These are phyloP conservation scores for Choreutis nemorana DNA, from an alignment of 2,888 invertebrate genomes.

Conservation along the genomic window DNA sequence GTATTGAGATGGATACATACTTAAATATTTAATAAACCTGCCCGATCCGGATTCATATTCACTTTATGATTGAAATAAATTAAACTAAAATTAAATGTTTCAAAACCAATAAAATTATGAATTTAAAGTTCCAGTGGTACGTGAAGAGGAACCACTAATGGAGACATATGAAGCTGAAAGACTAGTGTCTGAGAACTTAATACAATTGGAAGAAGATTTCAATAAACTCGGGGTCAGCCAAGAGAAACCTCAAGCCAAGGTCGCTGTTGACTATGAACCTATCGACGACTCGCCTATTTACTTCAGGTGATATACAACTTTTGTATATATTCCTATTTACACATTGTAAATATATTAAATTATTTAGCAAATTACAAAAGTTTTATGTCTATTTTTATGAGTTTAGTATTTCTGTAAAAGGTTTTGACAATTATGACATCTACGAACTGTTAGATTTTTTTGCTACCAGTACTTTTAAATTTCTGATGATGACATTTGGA, in stretches of 20 bases:
- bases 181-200: conserved; percentile 71
- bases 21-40: neutral
- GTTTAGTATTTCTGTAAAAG: no score
- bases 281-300: conserved; percentile 72
- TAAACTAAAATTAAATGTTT: no score
- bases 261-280: conserved; percentile 38
- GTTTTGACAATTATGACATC: no score
- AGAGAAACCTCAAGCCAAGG: conserved; percentile 34
- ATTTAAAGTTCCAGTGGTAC: conserved; percentile 33
- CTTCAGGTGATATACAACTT: conserved; percentile 59
- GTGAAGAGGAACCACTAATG: conserved; percentile 59
- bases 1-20: no score
- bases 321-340: neutral
- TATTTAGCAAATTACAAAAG: no score
- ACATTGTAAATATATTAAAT: no score
- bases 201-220: conserved; percentile 73
- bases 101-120: no score
- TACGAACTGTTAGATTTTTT: no score
- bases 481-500: no score
- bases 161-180: conserved; percentile 67
- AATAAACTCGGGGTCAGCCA: conserved; percentile 40
- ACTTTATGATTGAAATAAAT: neutral
- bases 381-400: no score
- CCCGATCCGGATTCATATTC: neutral
- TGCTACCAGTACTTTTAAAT: no score